A percentile compares a stretch with the other conserved stretches of the same genome.
Conservation (phyloP, 2,113 vertebrate species). For the Dicentrarchus labrax region DNA sequence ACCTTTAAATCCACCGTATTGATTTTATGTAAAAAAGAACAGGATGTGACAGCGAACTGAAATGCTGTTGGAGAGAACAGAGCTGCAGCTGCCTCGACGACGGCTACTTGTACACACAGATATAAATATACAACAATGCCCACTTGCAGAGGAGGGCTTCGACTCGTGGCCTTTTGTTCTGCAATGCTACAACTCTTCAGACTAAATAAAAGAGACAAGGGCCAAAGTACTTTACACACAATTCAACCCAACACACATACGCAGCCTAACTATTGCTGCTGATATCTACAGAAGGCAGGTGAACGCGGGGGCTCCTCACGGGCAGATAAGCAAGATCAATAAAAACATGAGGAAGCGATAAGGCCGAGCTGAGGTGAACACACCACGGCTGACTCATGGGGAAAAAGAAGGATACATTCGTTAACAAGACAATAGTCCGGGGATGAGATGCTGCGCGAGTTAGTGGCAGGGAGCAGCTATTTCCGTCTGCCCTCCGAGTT, state of each 20-base stretch:
- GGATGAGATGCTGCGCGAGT: conserved; percentile 28
- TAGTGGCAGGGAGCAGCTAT: conserved; percentile 7
- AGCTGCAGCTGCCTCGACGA: conserved; percentile 18
- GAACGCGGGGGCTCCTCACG: conserved; percentile 28
- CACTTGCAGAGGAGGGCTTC: conserved; percentile 67
- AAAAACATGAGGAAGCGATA: conserved; percentile 56
- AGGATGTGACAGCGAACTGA: conserved; percentile 44
- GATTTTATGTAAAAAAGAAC: conserved; percentile 51
- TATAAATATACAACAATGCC: conserved; percentile 72
- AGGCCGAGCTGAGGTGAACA: conserved; percentile 35
- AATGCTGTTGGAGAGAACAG: conserved; percentile 22
- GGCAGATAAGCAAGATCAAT: conserved; percentile 63
- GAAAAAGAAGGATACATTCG: conserved; percentile 3
- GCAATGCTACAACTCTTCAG: conserved; percentile 62
- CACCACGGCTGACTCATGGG: conserved; percentile 5
- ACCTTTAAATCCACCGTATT: conserved; percentile 52
- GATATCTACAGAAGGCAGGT: conserved; percentile 48
- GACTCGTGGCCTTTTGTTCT: conserved; percentile 68
- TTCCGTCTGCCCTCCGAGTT: conserved; percentile 41
- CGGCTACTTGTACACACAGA: conserved; percentile 29
- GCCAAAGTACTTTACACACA: conserved; percentile 16
- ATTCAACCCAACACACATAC: conserved; percentile 1
- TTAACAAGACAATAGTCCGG: conserved; percentile 53
- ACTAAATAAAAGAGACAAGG: conserved; percentile 64
- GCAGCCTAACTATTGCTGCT: conserved; percentile 10